Percentiles rank a stretch among this genome's conserved stretches.
Evolutionary conservation across 1,140 invertebrate genomes (phyloP).

Genomic region (Ooceraea biroi): DNA sequence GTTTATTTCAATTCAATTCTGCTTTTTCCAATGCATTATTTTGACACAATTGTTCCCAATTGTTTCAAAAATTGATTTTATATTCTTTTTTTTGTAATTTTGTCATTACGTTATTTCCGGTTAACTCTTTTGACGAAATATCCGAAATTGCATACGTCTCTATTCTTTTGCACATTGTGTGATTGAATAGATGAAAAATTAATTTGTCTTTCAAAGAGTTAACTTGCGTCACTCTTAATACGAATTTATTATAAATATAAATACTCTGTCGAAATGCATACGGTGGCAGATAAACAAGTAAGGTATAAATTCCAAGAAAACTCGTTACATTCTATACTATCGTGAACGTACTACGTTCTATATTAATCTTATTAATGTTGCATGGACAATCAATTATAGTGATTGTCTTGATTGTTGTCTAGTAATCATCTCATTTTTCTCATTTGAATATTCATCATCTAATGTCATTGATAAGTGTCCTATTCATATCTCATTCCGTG

Average conservation of each 20-base stretch:
- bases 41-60: neutral
- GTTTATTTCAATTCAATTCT: neutral
- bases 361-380: constrained; percentile 27
- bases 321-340: constrained; percentile 26
- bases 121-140: neutral
- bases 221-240: neutral
- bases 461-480: constrained; percentile 13
- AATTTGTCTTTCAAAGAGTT: neutral
- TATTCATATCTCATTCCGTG: constrained; percentile 30
- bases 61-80: constrained; percentile 1
- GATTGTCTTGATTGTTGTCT: constrained; percentile 30
- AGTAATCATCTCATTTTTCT: neutral
- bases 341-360: constrained; percentile 2
- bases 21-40: neutral
- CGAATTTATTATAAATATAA: constrained; percentile 53
- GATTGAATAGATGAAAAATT: constrained; percentile 16
- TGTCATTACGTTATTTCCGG: neutral
- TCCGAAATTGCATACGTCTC: neutral
- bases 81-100: neutral
- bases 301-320: constrained; percentile 73
- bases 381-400: constrained; percentile 24
- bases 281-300: constrained; percentile 80
- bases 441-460: neutral
- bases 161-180: neutral
- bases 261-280: constrained; percentile 80